A percentile compares a stretch with the other conserved stretches of the same genome.
Conservation (phyloP, 2,797 vertebrate genomes). For the Sciurus carolinensis region DNA sequence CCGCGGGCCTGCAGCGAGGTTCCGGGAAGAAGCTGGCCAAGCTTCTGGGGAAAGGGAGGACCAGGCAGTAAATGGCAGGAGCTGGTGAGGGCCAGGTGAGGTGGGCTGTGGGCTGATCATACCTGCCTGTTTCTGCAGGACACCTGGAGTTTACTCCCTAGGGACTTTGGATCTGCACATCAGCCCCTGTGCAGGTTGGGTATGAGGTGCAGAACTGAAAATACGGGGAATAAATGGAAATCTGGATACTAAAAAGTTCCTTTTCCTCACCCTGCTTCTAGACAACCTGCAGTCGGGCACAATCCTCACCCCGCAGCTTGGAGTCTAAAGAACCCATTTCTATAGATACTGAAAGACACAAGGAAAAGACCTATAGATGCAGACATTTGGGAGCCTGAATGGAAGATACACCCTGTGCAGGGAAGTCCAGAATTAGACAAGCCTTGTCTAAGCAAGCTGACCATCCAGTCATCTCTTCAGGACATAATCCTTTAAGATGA, state of each 20-base stretch:
- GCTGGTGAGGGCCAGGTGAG: background rate
- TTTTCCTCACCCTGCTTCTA: background rate
- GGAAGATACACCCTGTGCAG: background rate
- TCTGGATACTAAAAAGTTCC: background rate
- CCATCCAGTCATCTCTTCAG: background rate
- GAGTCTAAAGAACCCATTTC: background rate
- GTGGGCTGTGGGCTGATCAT: background rate
- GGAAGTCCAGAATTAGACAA: background rate
- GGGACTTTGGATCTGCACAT: background rate
- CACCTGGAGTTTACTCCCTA: background rate
- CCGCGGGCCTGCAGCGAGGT: background rate
- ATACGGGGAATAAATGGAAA: background rate
- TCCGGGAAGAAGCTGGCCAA: background rate
- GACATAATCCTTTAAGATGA: conserved; percentile 2
- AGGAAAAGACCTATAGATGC: background rate
- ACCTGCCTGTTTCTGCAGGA: background rate
- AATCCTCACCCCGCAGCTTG: background rate
- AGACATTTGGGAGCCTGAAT: background rate
- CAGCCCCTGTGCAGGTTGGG: background rate
- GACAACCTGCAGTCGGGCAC: background rate
- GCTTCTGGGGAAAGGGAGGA: background rate
- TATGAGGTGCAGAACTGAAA: background rate
- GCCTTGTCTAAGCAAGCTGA: background rate
- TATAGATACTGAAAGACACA: background rate
- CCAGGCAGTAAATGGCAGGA: background rate